phyloP scores from a whole-genome alignment of 2,888 invertebrate genomes.

The Selenia dentaria region DNA sequence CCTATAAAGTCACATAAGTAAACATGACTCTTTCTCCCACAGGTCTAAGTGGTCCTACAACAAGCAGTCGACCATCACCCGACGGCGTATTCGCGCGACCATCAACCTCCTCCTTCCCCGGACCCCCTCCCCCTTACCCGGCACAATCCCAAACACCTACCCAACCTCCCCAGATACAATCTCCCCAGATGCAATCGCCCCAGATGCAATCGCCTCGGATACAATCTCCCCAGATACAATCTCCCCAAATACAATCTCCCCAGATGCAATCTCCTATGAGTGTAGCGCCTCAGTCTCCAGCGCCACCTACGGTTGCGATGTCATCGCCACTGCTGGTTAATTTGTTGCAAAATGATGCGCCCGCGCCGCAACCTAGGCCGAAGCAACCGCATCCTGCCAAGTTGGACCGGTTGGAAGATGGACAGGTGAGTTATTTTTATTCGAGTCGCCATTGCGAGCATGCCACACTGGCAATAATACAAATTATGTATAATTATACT shows the following conservation, averaged over 20 bases:
- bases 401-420: constrained; percentile 68
- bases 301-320: constrained; percentile 86
- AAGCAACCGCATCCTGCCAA: constrained; percentile 69
- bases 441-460: too few species aligned
- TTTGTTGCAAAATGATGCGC: constrained; percentile 93
- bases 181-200: not conserved
- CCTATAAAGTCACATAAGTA: too few species aligned
- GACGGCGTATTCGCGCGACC: constrained; percentile 59
- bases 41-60: constrained; percentile 51
- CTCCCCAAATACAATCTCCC: constrained; percentile 21
- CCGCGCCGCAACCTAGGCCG: constrained; percentile 61
- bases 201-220: constrained; percentile 19
- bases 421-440: constrained; percentile 59
- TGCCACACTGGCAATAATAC: too few species aligned
- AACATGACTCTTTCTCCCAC: constrained; percentile 2
- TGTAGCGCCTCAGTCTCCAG: constrained; percentile 32
- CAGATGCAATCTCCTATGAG: constrained; percentile 11
- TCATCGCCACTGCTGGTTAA: constrained; percentile 96
- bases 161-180: constrained; percentile 20
- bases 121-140: constrained; percentile 68
- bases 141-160: constrained; percentile 41
- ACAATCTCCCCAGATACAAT: constrained; percentile 8
- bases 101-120: constrained; percentile 63
- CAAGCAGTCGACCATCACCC: constrained; percentile 25
- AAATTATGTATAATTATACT: too few species aligned